These are phyloP conservation scores for Notodonta ziczac DNA, from an alignment of 2,888 invertebrate genomes.

Conservation along the genomic window DNA sequence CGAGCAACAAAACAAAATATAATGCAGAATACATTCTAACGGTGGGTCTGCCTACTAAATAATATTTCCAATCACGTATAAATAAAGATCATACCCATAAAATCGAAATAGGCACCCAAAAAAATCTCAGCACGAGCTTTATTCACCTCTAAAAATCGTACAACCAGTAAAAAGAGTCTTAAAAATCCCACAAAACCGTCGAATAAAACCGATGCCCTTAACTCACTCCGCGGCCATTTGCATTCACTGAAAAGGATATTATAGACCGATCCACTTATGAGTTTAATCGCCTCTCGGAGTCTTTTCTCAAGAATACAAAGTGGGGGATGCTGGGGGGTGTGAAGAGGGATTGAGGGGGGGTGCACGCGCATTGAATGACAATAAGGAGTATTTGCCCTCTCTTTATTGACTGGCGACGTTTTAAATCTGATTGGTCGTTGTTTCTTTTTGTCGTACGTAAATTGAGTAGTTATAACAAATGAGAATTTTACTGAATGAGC, in stretches of 20 bases:
- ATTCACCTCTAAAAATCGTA: background rate
- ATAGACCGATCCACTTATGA: conserved; percentile 50
- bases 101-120: too few relatives aligned
- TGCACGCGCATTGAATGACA: conserved; percentile 32
- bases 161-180: background rate
- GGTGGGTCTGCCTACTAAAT: too few relatives aligned
- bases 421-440: conserved; percentile 57
- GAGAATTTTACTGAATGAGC: background rate
- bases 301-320: conserved; percentile 16
- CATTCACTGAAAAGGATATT: conserved; percentile 45
- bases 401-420: conserved; percentile 60
- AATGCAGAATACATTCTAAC: too few relatives aligned
- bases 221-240: conserved; percentile 40
- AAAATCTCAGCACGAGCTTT: too few relatives aligned
- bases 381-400: conserved; percentile 44
- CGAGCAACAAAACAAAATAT: too few relatives aligned
- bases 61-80: too few relatives aligned
- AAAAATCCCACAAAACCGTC: conserved; percentile 1
- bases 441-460: conserved; percentile 25
- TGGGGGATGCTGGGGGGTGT: conserved; percentile 5
- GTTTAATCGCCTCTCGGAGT: conserved; percentile 48
- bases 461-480: conserved; percentile 6
- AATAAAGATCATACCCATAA: too few relatives aligned
- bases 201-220: conserved; percentile 26
- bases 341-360: conserved; percentile 11